Conservation (phyloP, 2,888 invertebrate genomes). For the Drosophila anomelani region DNA sequence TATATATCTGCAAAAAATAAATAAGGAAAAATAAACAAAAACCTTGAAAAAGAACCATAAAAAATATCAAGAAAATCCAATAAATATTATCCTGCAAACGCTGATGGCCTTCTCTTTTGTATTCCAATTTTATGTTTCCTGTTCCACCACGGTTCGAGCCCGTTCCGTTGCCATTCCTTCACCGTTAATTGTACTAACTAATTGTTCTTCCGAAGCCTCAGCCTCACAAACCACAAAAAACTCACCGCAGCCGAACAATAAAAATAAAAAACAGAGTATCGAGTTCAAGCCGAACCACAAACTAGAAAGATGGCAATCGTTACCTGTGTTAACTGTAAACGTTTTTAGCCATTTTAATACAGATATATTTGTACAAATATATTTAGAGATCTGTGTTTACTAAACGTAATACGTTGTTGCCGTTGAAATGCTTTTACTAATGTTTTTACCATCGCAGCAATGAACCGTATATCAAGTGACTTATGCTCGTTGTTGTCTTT, state of each 20-base stretch:
- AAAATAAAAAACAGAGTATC: constrained; percentile 41
- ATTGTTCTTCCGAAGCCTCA: constrained; percentile 63
- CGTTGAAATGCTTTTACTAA: constrained; percentile 37
- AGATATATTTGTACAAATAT: neutral
- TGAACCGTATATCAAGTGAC: constrained; percentile 59
- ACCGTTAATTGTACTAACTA: constrained; percentile 64
- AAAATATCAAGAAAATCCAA: neutral
- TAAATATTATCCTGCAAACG: neutral
- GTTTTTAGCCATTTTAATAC: too few relatives aligned
- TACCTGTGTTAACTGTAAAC: constrained; percentile 6
- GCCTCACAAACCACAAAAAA: constrained; percentile 68
- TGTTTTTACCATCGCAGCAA: constrained; percentile 30
- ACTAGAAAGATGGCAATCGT: constrained; percentile 17
- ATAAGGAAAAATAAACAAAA: neutral
- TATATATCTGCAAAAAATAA: neutral
- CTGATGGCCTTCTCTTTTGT: neutral
- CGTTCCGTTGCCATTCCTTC: constrained; percentile 25
- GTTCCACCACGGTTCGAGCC: constrained; percentile 21
- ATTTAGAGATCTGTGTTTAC: neutral
- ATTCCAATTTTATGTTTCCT: constrained; percentile 32
- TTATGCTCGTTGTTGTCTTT: constrained; percentile 83
- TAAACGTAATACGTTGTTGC: constrained; percentile 1
- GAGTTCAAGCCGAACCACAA: constrained; percentile 23
- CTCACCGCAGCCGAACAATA: constrained; percentile 65
- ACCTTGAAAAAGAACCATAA: neutral